A percentile compares a stretch with the other conserved stretches of the same genome.
phyloP scores from a whole-genome alignment of 2,797 vertebrate species.

The Tangara arthus region DNA sequence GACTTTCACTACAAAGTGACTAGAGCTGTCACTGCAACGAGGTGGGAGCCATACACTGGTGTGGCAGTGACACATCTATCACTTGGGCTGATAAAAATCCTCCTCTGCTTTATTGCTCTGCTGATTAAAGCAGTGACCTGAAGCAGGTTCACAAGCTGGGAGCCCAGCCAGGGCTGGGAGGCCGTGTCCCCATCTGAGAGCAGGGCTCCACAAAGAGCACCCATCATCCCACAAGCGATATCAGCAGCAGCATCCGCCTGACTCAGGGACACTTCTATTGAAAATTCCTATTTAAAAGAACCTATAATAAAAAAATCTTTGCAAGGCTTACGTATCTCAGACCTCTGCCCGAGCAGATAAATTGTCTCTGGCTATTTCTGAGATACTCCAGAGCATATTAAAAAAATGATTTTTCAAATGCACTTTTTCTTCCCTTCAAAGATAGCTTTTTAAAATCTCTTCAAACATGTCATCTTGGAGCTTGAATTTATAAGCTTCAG shows the following conservation, averaged over 20 bases:
- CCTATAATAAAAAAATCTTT: background rate
- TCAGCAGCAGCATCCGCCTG: background rate
- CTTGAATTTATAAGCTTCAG: constrained; percentile 9
- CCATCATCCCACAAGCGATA: background rate
- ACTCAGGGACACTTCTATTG: background rate
- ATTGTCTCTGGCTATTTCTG: background rate
- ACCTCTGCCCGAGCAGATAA: constrained; percentile 25
- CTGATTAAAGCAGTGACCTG: background rate
- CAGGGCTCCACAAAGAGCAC: background rate
- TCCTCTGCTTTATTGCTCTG: background rate
- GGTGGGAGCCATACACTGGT: background rate
- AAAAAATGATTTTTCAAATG: constrained; percentile 12
- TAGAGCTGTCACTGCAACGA: background rate
- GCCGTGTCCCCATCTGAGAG: background rate
- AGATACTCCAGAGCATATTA: background rate
- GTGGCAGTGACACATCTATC: background rate
- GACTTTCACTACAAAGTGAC: background rate
- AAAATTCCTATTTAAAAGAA: background rate
- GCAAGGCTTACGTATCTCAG: background rate
- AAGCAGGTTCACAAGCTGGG: background rate
- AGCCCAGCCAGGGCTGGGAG: background rate
- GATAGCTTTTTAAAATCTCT: constrained; percentile 22
- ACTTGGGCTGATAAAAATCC: background rate
- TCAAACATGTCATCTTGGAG: constrained; percentile 1
- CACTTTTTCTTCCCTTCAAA: background rate